Conservation (phyloP, 1,140 invertebrate species). For the Calosoma granatense region DNA sequence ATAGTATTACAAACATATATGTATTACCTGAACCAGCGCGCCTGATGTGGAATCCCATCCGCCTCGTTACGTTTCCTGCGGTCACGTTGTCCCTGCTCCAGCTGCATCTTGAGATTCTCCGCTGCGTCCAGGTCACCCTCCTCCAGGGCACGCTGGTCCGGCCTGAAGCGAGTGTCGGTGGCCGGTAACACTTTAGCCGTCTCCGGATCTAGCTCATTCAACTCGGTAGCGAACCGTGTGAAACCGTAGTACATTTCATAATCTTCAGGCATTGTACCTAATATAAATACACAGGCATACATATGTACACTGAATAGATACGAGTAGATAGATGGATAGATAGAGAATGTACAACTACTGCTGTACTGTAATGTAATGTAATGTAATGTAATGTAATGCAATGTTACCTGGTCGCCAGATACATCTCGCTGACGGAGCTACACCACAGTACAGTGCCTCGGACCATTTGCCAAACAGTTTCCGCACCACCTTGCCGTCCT, state of each 20-base stretch:
- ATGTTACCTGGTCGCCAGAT: conserved; percentile 58
- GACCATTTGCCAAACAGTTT: conserved; percentile 74
- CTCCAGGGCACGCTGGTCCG: conserved; percentile 55
- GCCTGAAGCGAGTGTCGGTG: conserved; percentile 50
- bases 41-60: conserved; percentile 38
- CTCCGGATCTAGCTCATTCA: conserved; percentile 67
- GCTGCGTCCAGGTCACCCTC: conserved; percentile 63
- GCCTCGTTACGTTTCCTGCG: conserved; percentile 50
- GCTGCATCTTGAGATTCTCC: conserved; percentile 55
- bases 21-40: conserved; percentile 54
- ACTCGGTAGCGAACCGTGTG: conserved; percentile 73
- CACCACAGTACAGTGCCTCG: conserved; percentile 66
- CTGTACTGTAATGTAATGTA: not conserved
- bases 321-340: too few species aligned
- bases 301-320: conserved; percentile 11
- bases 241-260: conserved; percentile 77
- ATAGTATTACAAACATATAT: not conserved
- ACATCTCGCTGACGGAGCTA: conserved; percentile 56
- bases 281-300: conserved; percentile 11
- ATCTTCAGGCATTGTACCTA: conserved; percentile 68
- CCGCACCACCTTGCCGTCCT: conserved; percentile 48
- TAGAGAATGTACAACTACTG: too few species aligned
- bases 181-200: conserved; percentile 56
- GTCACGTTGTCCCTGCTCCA: conserved; percentile 61
- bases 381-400: conserved; percentile 26